A percentile compares a stretch with the other conserved stretches of the same genome.
Conservation (phyloP, 2,113 vertebrate species). For the Phrynocephalus versicolor region DNA sequence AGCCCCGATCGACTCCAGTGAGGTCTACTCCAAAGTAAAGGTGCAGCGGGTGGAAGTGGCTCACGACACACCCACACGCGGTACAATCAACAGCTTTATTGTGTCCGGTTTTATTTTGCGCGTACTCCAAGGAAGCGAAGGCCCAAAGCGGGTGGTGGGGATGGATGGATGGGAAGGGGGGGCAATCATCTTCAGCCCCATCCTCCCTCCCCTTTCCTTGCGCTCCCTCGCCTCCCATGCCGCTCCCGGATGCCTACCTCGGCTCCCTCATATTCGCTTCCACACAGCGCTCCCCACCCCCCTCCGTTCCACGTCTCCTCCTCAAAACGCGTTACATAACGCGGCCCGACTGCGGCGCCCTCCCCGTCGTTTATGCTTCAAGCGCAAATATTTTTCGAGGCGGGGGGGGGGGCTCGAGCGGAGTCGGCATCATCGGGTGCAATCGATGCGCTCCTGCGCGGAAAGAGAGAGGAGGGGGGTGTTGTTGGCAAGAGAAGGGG, state of each 20-base stretch:
- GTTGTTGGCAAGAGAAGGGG: background rate
- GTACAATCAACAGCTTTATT: background rate
- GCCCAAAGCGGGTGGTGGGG: background rate
- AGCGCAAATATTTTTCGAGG: background rate
- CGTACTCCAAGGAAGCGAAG: background rate
- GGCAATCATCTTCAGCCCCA: background rate
- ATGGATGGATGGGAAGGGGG: no score
- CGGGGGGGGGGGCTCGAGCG: background rate
- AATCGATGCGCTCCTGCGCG: conserved; percentile 16
- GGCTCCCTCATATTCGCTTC: background rate
- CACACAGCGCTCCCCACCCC: no score
- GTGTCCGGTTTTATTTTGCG: background rate
- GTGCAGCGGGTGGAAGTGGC: background rate
- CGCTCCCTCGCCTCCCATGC: background rate
- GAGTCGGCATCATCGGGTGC: background rate
- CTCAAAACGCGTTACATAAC: background rate
- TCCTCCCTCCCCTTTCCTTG: background rate
- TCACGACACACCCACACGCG: background rate
- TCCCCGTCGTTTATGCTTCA: background rate
- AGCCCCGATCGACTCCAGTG: background rate
- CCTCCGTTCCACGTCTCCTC: background rate
- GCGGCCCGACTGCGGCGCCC: background rate
- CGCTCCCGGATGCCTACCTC: background rate
- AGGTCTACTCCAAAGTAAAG: background rate
- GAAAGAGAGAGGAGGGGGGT: background rate